These are phyloP conservation scores for Trachelus tabidus DNA, from an alignment of 2,888 invertebrate species.

Conservation along the genomic window DNA sequence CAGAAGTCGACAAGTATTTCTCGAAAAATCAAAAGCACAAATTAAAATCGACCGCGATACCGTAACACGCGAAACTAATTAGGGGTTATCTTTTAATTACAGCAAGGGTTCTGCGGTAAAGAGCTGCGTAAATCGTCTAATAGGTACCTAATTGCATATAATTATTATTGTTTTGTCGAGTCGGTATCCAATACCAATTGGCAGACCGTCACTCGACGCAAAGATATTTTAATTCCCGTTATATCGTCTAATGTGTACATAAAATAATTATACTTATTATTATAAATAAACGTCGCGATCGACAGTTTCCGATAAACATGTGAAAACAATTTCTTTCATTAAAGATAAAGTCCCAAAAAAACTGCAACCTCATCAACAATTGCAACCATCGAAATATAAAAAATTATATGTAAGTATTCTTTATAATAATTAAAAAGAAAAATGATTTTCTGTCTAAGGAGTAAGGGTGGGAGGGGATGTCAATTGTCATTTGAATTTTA, in stretches of 20 bases:
- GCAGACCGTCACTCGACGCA: constrained; percentile 5
- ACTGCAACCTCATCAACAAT: not conserved
- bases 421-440: not conserved
- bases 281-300: constrained; percentile 47
- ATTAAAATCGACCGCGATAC: not conserved
- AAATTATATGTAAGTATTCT: not conserved
- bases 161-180: constrained; percentile 16
- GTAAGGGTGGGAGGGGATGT: not conserved
- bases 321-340: not conserved
- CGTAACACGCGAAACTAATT: not conserved
- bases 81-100: not conserved
- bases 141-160: constrained; percentile 1
- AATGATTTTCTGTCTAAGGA: constrained; percentile 6
- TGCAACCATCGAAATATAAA: not conserved
- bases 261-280: constrained; percentile 61
- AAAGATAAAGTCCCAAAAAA: not conserved
- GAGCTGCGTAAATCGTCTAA: not conserved
- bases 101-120: not conserved
- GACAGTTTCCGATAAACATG: constrained; percentile 44
- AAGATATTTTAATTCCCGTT: constrained; percentile 61
- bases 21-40: not conserved
- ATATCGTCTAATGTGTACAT: constrained; percentile 60
- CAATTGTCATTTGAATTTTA: not conserved
- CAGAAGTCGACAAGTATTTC: not conserved
- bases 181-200: not conserved